Base-by-base conservation (phyloP, 1,140 invertebrate species). In the Philopotamus ludificatus region DNA sequence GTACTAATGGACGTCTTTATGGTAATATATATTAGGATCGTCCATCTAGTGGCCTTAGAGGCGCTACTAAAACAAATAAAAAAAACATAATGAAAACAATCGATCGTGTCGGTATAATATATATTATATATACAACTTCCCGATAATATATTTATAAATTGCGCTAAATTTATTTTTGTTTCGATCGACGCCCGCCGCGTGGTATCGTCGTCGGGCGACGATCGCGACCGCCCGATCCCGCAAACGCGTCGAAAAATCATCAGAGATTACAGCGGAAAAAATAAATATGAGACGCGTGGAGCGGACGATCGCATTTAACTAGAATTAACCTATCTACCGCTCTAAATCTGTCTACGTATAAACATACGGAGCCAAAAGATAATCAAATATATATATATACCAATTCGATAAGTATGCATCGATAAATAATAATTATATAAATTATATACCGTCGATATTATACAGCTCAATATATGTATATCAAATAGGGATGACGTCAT, bases 11-110 rank as follows among this genome's bases (percentile, higher is more conserved):
- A 70, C 68, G 68, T 70, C 68, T 70, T 66, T 70, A 54, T 70
- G 68, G 68, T 70, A 70, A 70, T 61, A 70, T 67, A 70, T 70
- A 70, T 70, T 70, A 57, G 65, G 68, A 70, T 49, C 44, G 68
- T 70, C 68, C 68, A 65, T 67, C 65, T 25, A 23, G 59, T 58
- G 49, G 68, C 68, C 68, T 67, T 65, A 47, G 49, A 64, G 68
- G 65, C 68, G 53, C 54, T 58, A 66, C 57, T 66, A 63, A 45
- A 51, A 51, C 59, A 51, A 62, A 62, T 34, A 62, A 20, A 34
- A 61, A 60, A 61, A 59, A 63, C 60, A 47, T 61, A 62, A 63
- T 41, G 9, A 70, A 70, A 64, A n/a, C n/a, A n/a, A n/a, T n/a
- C 26, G 18, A 34, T 12, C 20, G 12, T 3, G 20, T 34, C 3